Base-by-base conservation (phyloP, 2,888 invertebrate genomes). In the Smittia sp. region DNA sequence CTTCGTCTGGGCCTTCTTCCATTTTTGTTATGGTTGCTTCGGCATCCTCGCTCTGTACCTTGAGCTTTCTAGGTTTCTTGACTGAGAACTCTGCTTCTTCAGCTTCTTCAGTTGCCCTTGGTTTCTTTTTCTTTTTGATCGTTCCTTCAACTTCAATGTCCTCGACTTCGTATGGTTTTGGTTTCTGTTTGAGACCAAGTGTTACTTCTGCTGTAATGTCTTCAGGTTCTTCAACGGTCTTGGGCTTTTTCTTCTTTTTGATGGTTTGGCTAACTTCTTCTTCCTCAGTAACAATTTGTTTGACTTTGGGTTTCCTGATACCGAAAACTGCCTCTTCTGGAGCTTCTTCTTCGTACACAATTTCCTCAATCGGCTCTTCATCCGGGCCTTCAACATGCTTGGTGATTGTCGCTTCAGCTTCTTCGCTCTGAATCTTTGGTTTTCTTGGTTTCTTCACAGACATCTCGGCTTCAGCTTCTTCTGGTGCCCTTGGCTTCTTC, bases 381-480 rank as follows among this genome's bases (percentile, higher is more conserved):
- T 79, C 78, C 75, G 63, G 68, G 13, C 66, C 75, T 78, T 77
- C n/a, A 75, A 75, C 20, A 1, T 20, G 20, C 63, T 77, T 78
- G 74, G 77, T 77, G 1, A 77, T 9, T 15, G 75, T 76, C 39
- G 80, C 79, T 63, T 82, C 81, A 76, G 81, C 80, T 1, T 78
- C 38, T 80, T 78, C 52, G 77, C 76, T 76, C 79, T 73, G 65
- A 22, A 66, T 18, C 46, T 79, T 77, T 0, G 80, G 77, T 39
- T 78, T 77, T 75, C 80, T 80, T 1, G 80, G 80, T 75, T 83
- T 81, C 20, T 82, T 78, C n/a, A 77, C 70, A 13, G 74, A 76
- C 25, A 77, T 67, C 75, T 77, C 77, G 41, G 76, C 75, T 66
- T 66, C 46, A 27, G 74, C 75, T 46, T 77, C 77, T 27, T 69